A percentile compares a stretch with the other conserved stretches of the same genome.
phyloP scores from a whole-genome alignment of 2,888 invertebrate genomes.

The Zootermopsis nevadensis region DNA sequence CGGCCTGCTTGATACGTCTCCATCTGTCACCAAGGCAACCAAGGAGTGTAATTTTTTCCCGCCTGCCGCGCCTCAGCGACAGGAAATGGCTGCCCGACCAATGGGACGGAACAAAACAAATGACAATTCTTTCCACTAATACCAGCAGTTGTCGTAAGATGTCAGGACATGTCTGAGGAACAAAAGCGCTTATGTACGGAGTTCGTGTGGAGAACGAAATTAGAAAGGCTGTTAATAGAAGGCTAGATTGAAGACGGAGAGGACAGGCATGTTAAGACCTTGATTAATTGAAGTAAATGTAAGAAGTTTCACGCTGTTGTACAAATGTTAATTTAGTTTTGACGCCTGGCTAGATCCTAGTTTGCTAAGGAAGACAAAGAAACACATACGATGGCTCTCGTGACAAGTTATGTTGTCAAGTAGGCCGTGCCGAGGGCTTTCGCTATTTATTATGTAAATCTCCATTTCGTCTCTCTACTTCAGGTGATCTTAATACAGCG shows the following conservation, averaged over 20 bases:
- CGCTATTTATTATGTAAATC: too few relatives aligned
- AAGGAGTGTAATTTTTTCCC: constrained; percentile 19
- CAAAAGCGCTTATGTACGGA: constrained; percentile 8
- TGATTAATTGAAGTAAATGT: not conserved
- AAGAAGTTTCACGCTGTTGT: not conserved
- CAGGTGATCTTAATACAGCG: too few relatives aligned
- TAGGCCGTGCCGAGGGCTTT: too few relatives aligned
- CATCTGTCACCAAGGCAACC: constrained; percentile 31
- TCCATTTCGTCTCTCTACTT: too few relatives aligned
- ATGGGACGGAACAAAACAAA: constrained; percentile 31
- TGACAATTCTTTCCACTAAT: constrained; percentile 20
- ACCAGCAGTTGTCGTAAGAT: constrained; percentile 21
- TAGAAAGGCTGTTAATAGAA: not conserved
- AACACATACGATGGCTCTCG: not conserved
- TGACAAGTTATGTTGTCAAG: too few relatives aligned
- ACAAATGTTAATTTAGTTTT: constrained; percentile 27
- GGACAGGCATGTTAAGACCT: not conserved
- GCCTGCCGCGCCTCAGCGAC: constrained; percentile 10
- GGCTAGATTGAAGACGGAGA: not conserved
- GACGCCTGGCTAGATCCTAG: not conserved
- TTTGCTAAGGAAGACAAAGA: not conserved
- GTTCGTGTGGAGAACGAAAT: not conserved
- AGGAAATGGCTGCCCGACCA: constrained; percentile 19
- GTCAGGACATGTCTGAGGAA: not conserved
- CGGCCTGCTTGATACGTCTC: constrained; percentile 14